Base-by-base conservation (phyloP, 2,888 invertebrate genomes). In the Nomada lathburiana region DNA sequence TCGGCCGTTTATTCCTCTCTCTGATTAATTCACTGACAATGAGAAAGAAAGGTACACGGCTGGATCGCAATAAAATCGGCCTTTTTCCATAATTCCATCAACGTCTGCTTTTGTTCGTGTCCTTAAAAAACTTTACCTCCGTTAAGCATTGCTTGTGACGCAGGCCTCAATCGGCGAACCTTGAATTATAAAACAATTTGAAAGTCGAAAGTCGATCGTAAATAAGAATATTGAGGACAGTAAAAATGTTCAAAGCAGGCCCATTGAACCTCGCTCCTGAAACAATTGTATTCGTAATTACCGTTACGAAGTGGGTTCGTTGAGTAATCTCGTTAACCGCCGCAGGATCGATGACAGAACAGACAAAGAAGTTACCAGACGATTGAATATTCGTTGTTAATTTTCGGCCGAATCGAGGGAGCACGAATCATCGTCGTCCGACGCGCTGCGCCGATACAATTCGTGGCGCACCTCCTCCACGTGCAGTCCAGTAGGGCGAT, bases 21-120 rank as follows among this genome's bases (percentile, higher is more conserved):
- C 44, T 50, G 67, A 82, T 78, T 64, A 71, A 82, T 82, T 74
- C 64, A 55, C 18, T n/a, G 73, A 73, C 80, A 57, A 68, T 63
- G 36, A 68, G 23, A 57, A 47, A 16, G 63, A 60, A 59, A 18
- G 36, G 47, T 62, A 67, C 57, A 72, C 18, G 70, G 29, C 20
- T 13, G 55, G 53, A 26, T n/a, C 13, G n/a, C 20, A 57, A 7
- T 50, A 47, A 55, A 57, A 53, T 47, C 18, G 4, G 23, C 9
- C 26, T 7, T n/a, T 52, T 20, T 13, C 44, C 42, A 11, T 60
- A 16, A 2, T 36, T 55, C 20, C 20, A 55, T 10, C 10, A 1
- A 23, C 0, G 11, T 52, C n/a, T 36, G 9, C 2, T 11, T 5
- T 26, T 7, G 13, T 16, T 11, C 23, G 13, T 42, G 4, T 36